Evolutionary conservation across 2,888 invertebrate genomes (phyloP).

Genomic region (Limenitis camilla): DNA sequence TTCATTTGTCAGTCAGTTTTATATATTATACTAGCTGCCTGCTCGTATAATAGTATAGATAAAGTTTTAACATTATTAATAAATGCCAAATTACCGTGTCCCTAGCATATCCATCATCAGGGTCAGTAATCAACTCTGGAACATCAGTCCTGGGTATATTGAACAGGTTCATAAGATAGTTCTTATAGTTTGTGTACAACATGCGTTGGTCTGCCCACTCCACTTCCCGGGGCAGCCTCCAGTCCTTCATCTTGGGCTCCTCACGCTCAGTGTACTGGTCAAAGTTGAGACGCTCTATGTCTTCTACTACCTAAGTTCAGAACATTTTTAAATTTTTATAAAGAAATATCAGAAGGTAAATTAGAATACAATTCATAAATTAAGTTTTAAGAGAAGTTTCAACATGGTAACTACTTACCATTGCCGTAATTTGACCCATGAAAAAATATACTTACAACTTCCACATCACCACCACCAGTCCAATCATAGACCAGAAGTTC

Average conservation of each 20-base stretch:
- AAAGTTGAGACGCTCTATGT: constrained; percentile 88
- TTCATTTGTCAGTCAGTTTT: too few species aligned
- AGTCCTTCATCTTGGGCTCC: constrained; percentile 84
- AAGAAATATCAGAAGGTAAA: too few species aligned
- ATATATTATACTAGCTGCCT: too few species aligned
- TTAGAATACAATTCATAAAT: too few species aligned
- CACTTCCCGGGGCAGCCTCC: constrained; percentile 77
- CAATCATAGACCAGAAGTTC: constrained; percentile 94
- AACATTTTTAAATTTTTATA: too few species aligned
- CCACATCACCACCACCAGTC: constrained; percentile 86
- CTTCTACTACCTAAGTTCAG: constrained; percentile 78
- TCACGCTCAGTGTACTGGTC: constrained; percentile 73
- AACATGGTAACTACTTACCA: background rate
- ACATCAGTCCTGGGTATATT: constrained; percentile 78
- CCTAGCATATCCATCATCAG: constrained; percentile 69
- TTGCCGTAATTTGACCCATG: background rate
- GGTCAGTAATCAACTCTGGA: constrained; percentile 79
- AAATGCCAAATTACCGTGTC: constrained; percentile 34
- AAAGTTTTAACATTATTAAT: background rate
- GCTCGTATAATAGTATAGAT: background rate
- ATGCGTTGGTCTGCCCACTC: constrained; percentile 78
- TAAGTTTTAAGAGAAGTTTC: background rate
- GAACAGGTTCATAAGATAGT: constrained; percentile 73
- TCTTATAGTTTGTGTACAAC: constrained; percentile 76
- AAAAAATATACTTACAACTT: constrained; percentile 75